Evolutionary conservation across 2,797 vertebrate species (phyloP), one percentile per base, ranked within the genome.

Genomic region (Hypotaenidia okinawae): DNA sequence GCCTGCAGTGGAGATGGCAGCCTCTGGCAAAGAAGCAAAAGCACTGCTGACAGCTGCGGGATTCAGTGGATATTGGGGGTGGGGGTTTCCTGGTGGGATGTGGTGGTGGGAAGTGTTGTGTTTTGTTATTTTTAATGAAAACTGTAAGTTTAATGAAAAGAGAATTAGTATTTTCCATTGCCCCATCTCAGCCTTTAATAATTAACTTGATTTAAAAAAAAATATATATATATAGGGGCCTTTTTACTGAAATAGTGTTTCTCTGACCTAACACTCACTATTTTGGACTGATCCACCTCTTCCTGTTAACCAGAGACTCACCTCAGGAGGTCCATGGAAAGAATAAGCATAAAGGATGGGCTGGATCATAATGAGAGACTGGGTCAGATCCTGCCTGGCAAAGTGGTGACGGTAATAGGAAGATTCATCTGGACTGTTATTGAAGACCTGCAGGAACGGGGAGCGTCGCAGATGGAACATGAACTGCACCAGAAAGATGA

Each of bases 321-420:
- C 99, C 99, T 99, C 99, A 90, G 99, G 99, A 80, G 99, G 99
- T n/a, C 99, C 99, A 24, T 99, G 93, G 97, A 99, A 99, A 66
- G 99, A 99, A 95, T 99, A 99, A 5, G 99, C 99, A 95, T 99
- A 99, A 86, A 99, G 99, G 94, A 99, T 99, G 92, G 99, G 99
- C 97, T 99, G 99, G 96, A 99, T 97, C 99, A 99, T 99, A 94
- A 99, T 99, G 83, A 99, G 99, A 18, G 99, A 99, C 97, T 99
- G 99, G 24, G 99, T 99, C 90, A 99, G 97, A 95, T 99, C 99
- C 97, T 99, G 99, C 73, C 99, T 97, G 93, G 99, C 98, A 95
- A 99, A 99, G 95, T 99, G 99, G 97, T 99, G 99, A 67, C 99
- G 98, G 92, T 99, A 99, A 68, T 99, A 99, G 2, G 99, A 99